Conservation (phyloP, 2,113 vertebrate species). For the Hemicordylus capensis region DNA sequence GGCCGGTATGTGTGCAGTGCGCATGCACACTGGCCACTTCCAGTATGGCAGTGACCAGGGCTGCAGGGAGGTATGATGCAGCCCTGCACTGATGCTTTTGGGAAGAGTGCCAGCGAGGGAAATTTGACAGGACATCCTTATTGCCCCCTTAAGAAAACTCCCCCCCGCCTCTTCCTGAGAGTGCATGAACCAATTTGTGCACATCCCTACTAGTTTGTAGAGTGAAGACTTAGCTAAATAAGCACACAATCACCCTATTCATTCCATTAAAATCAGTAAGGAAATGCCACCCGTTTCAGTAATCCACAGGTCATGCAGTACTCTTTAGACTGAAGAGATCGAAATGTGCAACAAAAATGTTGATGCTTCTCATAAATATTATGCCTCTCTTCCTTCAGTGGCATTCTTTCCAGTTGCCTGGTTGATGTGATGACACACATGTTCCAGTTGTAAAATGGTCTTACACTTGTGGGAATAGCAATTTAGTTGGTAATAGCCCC, state of each 20-base stretch:
- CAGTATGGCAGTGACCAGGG: too few relatives aligned
- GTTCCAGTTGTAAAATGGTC: background rate
- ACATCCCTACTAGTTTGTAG: too few relatives aligned
- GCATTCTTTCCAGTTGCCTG: background rate
- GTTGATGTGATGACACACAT: background rate
- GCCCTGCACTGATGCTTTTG: too few relatives aligned
- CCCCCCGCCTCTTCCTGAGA: too few relatives aligned
- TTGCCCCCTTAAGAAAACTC: too few relatives aligned
- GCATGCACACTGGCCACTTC: too few relatives aligned
- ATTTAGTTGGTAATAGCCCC: background rate
- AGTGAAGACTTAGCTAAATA: background rate
- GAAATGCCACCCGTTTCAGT: background rate
- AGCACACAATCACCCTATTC: background rate
- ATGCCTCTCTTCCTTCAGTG: background rate
- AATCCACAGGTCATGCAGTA: background rate
- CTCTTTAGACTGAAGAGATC: background rate
- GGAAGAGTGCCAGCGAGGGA: too few relatives aligned
- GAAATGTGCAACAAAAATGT: background rate
- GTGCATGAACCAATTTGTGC: too few relatives aligned
- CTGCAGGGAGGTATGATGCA: too few relatives aligned
- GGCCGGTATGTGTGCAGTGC: too few relatives aligned
- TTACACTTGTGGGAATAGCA: background rate
- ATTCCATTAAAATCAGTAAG: background rate
- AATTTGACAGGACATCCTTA: too few relatives aligned
- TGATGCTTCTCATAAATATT: background rate